Evolutionary conservation across 2,797 vertebrate species (phyloP).

Genomic region (Manis pentadactyla): DNA sequence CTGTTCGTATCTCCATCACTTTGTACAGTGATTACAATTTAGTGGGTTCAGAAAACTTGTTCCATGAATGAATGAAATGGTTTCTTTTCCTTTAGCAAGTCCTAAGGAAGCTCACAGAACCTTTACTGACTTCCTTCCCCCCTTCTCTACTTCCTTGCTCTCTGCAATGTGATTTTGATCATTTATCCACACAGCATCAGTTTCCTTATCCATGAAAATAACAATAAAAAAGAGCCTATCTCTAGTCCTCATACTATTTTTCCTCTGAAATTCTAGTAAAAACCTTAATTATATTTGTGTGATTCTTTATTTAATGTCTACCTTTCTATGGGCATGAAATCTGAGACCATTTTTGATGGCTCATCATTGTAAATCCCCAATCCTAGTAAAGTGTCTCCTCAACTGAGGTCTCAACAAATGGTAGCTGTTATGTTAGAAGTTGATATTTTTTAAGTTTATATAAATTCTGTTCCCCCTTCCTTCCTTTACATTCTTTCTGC

Average conservation of each 20-base stretch:
- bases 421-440: not conserved
- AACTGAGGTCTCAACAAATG: not conserved
- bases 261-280: not conserved
- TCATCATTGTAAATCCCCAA: not conserved
- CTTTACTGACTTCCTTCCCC: not conserved
- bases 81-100: not conserved
- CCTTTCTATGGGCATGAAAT: not conserved
- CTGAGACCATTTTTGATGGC: not conserved
- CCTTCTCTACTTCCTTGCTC: rapidly evolving
- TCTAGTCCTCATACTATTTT: not conserved
- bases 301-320: not conserved
- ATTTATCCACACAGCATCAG: not conserved
- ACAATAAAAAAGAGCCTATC: not conserved
- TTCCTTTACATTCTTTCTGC: not conserved
- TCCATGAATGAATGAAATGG: not conserved
- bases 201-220: not conserved
- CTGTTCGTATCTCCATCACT: not conserved
- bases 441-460: not conserved
- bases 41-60: not conserved
- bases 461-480: not conserved
- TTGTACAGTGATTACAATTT: not conserved
- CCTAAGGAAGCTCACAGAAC: not conserved
- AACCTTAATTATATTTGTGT: not conserved
- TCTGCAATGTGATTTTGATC: not conserved
- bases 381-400: not conserved